Conservation (phyloP, 2,888 invertebrate species). For the Catocala nupta region DNA sequence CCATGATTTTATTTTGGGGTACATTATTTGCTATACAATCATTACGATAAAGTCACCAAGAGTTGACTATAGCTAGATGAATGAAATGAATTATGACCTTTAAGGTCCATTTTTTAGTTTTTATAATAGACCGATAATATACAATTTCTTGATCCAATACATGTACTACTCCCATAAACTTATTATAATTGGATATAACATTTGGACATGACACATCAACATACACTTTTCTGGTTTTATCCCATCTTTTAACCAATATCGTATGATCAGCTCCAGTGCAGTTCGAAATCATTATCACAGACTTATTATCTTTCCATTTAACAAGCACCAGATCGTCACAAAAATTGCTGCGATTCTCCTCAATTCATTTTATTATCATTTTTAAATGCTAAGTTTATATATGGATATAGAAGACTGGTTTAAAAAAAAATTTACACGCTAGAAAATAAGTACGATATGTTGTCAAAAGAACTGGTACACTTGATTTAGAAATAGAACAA, state of each 20-base stretch:
- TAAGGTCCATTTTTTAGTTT: slow-evolving; percentile 57
- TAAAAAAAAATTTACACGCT: too few relatives aligned
- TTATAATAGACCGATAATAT: slow-evolving; percentile 52
- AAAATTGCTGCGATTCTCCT: slow-evolving; percentile 31
- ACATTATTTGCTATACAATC: slow-evolving; percentile 8
- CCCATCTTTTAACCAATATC: slow-evolving; percentile 26
- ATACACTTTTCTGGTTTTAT: slow-evolving; percentile 24
- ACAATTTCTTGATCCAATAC: slow-evolving; percentile 27
- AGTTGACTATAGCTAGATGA: slow-evolving; percentile 28
- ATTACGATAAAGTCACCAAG: slow-evolving; percentile 20
- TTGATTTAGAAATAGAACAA: too few relatives aligned
- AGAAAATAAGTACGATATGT: too few relatives aligned
- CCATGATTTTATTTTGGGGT: slow-evolving; percentile 9
- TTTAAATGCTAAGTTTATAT: too few relatives aligned
- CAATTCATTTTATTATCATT: too few relatives aligned
- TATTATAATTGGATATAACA: slow-evolving; percentile 26
- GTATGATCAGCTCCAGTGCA: slow-evolving; percentile 10
- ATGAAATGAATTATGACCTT: slow-evolving; percentile 52
- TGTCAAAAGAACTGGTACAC: too few relatives aligned
- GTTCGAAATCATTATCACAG: slow-evolving; percentile 26
- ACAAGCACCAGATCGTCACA: slow-evolving; percentile 16
- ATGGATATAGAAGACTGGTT: too few relatives aligned
- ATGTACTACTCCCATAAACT: slow-evolving; percentile 30
- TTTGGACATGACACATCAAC: slow-evolving; percentile 29
- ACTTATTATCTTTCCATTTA: slow-evolving; percentile 36